Conservation (phyloP, 2,797 vertebrate genomes). For the Enteromius viviparus region DNA sequence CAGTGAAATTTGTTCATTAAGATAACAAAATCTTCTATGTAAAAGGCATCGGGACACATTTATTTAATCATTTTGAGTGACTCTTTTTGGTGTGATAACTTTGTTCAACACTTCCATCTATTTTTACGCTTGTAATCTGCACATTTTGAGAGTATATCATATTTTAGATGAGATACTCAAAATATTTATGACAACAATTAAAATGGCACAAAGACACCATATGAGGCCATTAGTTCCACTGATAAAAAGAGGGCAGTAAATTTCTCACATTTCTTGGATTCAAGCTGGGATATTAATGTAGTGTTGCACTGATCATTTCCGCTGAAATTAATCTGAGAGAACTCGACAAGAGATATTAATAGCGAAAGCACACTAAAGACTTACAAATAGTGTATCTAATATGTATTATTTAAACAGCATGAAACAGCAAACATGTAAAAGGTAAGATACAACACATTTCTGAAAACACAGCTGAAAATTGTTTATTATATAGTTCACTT, state of each 20-base stretch:
- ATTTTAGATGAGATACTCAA: constrained; percentile 46
- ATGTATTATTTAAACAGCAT: background rate
- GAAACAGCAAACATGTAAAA: background rate
- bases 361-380: constrained; percentile 33
- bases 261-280: constrained; percentile 44
- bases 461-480: background rate
- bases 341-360: constrained; percentile 4
- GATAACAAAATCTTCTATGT: constrained; percentile 18
- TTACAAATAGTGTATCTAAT: constrained; percentile 50
- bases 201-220: constrained; percentile 42
- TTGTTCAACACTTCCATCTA: constrained; percentile 40
- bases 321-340: constrained; percentile 45
- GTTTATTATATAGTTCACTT: background rate
- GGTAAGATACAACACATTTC: background rate
- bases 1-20: constrained; percentile 46
- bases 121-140: constrained; percentile 40
- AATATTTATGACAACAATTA: constrained; percentile 54
- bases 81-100: constrained; percentile 29
- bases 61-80: constrained; percentile 17
- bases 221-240: constrained; percentile 54
- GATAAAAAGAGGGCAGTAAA: constrained; percentile 49
- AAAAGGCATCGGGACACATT: constrained; percentile 30
- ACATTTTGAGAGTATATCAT: constrained; percentile 49
- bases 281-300: constrained; percentile 56
- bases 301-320: constrained; percentile 44